Base-by-base conservation (phyloP, 2,888 invertebrate genomes). In the Ennomos quercinarius region DNA sequence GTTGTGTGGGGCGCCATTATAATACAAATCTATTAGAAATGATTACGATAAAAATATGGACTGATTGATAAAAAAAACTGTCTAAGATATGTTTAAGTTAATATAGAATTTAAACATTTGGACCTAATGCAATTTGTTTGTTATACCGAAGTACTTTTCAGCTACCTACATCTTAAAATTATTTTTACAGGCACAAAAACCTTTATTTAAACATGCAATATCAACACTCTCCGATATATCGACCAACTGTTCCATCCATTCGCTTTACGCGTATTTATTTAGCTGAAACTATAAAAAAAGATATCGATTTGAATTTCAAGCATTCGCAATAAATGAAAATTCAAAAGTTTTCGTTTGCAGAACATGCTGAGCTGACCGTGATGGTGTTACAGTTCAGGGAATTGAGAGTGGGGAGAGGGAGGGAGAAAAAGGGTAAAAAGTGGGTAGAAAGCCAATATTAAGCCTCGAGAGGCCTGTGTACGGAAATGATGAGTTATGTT, bases 321-420 rank as follows among this genome's bases (percentile, higher is more conserved):
- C 27, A 50, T 39, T 42, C 34, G 37, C 56, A 57, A 73, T 73
- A 74, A 77, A 79, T 75, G 74, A 74, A 73, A 68, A 68, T 75
- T 71, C 69, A 68, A 70, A 73, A 49, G 42, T 77, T 76, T 77
- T 71, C 69, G 64, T 71, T 61, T 64, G 67, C 63, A 75, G 73
- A 63, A 48, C 38, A 63, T 54, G 37, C 72, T 76, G 40, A 40
- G 74, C 74, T 73, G 73, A 73, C 78, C 79, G 83, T 87, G 85
- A 87, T 81, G 76, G 73, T 74, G 81, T 81, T 84, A 86, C 83
- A 84, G 87, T 84, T 83, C 81, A 79, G 80, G 67, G 52, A 35
- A 74, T 77, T 73, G 80, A 76, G 77, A 82, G 83, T 82, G 84
- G 1, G 84, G 83, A n/a, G n/a, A n/a, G 75, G 64, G 63, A 53